Evolutionary conservation across 2,113 vertebrate species (phyloP).

Genomic region (Chamaetylas fuelleborni): DNA sequence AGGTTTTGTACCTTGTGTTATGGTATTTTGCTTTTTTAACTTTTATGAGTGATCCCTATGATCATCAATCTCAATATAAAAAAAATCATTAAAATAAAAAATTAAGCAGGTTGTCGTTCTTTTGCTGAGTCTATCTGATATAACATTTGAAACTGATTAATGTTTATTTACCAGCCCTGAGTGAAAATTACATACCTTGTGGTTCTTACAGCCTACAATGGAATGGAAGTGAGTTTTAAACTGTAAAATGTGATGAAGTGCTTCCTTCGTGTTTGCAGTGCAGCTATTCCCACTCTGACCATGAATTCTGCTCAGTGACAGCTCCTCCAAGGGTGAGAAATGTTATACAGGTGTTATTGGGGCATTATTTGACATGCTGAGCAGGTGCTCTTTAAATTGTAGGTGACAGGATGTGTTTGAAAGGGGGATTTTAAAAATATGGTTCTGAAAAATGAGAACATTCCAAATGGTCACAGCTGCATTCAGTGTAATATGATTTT

Average conservation of each 20-base stretch:
- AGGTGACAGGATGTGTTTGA: not conserved
- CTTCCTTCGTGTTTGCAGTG: not conserved
- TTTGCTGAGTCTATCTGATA: not conserved
- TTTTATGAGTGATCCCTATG: not conserved
- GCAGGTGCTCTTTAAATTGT: not conserved
- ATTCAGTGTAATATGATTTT: not conserved
- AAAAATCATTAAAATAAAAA: not conserved
- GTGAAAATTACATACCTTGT: not conserved
- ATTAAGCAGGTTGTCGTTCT: not conserved
- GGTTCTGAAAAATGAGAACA: not conserved
- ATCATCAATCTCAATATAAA: not conserved
- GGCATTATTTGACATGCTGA: not conserved
- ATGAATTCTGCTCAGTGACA: not conserved
- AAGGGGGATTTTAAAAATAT: not conserved
- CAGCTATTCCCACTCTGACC: not conserved
- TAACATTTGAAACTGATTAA: not conserved
- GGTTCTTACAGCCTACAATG: not conserved
- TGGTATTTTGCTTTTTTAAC: not conserved
- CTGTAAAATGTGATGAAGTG: not conserved
- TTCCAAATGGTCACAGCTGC: not conserved
- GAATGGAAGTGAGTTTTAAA: not conserved
- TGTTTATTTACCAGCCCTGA: not conserved
- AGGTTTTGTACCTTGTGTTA: not conserved
- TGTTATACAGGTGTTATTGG: not conserved
- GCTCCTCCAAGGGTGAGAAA: not conserved